Base-by-base conservation (phyloP, 2,797 vertebrate genomes). In the Lophotriccus pileatus region DNA sequence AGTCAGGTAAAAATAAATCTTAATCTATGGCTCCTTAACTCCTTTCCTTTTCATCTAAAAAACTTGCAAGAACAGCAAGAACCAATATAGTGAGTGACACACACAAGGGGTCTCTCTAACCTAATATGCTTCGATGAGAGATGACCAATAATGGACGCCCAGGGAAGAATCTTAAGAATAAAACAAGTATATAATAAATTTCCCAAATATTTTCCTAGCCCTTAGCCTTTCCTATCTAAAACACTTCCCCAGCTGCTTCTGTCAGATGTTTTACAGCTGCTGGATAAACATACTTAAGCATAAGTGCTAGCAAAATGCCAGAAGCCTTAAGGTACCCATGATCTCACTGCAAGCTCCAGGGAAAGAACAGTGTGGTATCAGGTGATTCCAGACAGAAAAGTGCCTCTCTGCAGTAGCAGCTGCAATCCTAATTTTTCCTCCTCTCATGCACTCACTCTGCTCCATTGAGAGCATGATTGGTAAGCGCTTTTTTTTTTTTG, bases 361-460 rank as follows among this genome's bases (percentile, higher is more conserved):
- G 21, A 46, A 52, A 52, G n/a, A 68, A 18, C 27, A 47, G 7
- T 14, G 30, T 39, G 6, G 5, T 52, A 44, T 36, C 21, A 37
- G 25, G 58, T 52, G 41, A 68, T 52, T 82, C n/a, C 15, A 39
- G 37, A 28, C 11, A 82, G 18, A 24, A 79, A 68, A 78, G 44
- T 68, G 11, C 5, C 16, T 84, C 32, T 63, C 25, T 75, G 23
- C 41, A 68, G 22, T 11, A 11, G 18, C 27, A 69, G 23, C 36
- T 25, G 20, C 41, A 55, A 37, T 39, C 7, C 21, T 28, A 28
- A 9, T 56, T 64, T 87, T 82, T 21, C 6, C 8, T 81, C 23
- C 14, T 53, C 9, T 81, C 28, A 10, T 47, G 41, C 12, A 12
- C 5, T 77, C 27, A 36, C 21, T 3, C 3, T 1, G 0, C 6